Evolutionary conservation across 2,113 vertebrate species (phyloP).

Genomic region (Tenrec ecaudatus): DNA sequence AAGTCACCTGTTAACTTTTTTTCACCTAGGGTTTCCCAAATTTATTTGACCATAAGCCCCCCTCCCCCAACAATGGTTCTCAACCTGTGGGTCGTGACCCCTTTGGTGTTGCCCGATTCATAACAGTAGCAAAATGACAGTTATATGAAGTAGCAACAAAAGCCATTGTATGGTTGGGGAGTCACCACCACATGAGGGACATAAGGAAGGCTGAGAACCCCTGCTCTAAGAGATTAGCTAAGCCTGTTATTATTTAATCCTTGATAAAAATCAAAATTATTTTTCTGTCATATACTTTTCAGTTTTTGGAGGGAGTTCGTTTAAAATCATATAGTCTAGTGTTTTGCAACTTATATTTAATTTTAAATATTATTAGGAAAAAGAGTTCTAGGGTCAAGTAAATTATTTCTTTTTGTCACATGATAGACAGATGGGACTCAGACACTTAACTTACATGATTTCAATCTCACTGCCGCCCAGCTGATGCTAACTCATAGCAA

Average conservation of each 20-base stretch:
- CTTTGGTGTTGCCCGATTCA: too few species aligned
- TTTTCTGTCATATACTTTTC: background rate
- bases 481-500: too few species aligned
- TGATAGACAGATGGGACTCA: background rate
- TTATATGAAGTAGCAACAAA: too few species aligned
- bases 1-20: constrained; percentile 44
- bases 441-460: background rate
- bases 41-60: constrained; percentile 19
- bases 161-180: too few species aligned
- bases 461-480: too few species aligned
- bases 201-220: too few species aligned
- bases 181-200: too few species aligned
- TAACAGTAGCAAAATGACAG: too few species aligned
- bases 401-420: background rate
- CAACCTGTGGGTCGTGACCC: too few species aligned
- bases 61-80: too few species aligned
- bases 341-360: constrained; percentile 45
- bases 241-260: constrained; percentile 8
- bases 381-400: constrained; percentile 7
- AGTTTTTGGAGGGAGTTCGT: background rate
- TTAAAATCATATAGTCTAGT: constrained; percentile 28
- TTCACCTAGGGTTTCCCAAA: constrained; percentile 27
- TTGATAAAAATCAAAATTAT: constrained; percentile 34
- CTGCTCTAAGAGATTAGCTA: background rate
- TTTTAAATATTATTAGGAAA: constrained; percentile 37